Evolutionary conservation across 2,797 vertebrate species (phyloP).

Genomic region (Hirundo rustica): DNA sequence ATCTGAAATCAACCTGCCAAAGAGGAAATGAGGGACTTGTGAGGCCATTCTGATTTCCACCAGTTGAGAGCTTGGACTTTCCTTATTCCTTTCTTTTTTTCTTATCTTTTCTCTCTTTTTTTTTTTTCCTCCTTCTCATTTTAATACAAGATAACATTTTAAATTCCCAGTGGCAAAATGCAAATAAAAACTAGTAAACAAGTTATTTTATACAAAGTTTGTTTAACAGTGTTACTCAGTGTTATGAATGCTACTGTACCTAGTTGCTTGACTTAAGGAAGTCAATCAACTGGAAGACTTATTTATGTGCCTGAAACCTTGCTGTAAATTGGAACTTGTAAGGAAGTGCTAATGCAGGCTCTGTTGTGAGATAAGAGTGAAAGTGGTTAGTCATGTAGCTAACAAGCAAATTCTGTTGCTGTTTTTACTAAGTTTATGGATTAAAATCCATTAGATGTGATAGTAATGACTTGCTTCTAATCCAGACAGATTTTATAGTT

Average conservation of each 20-base stretch:
- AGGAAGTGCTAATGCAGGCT: constrained; percentile 3
- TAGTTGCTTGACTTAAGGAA: neutral
- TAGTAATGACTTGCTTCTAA: constrained; percentile 13
- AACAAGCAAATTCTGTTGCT: neutral
- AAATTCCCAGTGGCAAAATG: neutral
- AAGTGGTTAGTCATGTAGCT: neutral
- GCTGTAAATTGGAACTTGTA: constrained; percentile 12
- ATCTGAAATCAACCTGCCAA: neutral
- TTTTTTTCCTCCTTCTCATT: neutral
- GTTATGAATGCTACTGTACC: neutral
- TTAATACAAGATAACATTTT: neutral
- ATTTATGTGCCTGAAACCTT: constrained; percentile 17
- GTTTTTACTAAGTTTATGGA: neutral
- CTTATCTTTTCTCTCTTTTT: neutral
- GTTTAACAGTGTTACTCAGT: neutral
- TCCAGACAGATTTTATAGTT: constrained; percentile 11
- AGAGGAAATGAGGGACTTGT: neutral
- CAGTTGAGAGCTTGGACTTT: neutral
- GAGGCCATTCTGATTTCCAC: neutral
- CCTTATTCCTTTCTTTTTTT: rapidly evolving
- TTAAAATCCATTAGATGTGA: neutral
- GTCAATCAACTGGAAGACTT: neutral
- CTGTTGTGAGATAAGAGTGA: constrained; percentile 35
- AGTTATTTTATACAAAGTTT: neutral
- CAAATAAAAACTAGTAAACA: neutral